A percentile compares a stretch with the other conserved stretches of the same genome.
Conservation (phyloP, 2,888 invertebrate species). For the Zaprionus obscuricornis region DNA sequence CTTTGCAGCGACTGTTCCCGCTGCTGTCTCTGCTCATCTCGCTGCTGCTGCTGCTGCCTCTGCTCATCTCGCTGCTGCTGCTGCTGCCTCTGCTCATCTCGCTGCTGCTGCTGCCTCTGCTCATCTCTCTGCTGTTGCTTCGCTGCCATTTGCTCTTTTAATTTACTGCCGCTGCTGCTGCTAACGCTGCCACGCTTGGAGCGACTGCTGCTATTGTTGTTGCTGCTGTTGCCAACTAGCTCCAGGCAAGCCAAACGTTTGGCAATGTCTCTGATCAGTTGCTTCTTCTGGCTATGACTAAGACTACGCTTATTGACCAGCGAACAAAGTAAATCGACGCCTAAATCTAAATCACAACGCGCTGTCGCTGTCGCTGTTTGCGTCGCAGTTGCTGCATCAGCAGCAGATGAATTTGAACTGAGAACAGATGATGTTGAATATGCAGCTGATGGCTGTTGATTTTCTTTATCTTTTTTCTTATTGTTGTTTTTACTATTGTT, state of each 20-base stretch:
- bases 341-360: slow-evolving; percentile 79
- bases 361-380: slow-evolving; percentile 1
- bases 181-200: background rate
- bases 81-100: too few species aligned
- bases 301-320: slow-evolving; percentile 81
- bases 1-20: background rate
- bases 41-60: too few species aligned
- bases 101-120: too few species aligned
- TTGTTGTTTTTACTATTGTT: slow-evolving; percentile 59
- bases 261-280: slow-evolving; percentile 80
- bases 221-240: slow-evolving; percentile 17
- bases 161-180: background rate
- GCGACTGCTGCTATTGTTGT: slow-evolving; percentile 10
- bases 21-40: too few species aligned
- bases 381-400: background rate
- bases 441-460: slow-evolving; percentile 48
- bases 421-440: background rate
- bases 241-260: slow-evolving; percentile 70
- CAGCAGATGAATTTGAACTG: background rate
- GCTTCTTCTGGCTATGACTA: slow-evolving; percentile 76
- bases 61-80: too few species aligned
- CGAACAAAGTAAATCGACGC: slow-evolving; percentile 81
- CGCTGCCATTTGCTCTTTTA: too few species aligned
- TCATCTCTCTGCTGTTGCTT: too few species aligned
- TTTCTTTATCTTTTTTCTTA: too few species aligned